Evolutionary conservation across 2,797 vertebrate genomes (phyloP), one percentile per base, ranked within the genome.

Genomic region (Hypotaenidia philippensis): DNA sequence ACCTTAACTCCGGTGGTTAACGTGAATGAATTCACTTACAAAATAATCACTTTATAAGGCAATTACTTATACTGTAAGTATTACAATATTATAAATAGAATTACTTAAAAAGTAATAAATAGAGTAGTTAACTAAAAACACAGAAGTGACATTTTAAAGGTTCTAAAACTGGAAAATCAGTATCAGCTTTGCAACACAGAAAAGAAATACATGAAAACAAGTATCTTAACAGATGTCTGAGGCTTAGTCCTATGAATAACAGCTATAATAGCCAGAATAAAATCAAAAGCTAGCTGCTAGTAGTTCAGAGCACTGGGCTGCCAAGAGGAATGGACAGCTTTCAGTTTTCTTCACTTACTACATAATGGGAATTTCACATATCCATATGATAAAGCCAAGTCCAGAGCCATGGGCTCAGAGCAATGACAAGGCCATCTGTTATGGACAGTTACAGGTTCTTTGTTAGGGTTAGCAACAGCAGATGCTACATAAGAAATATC

Each of bases 401-500:
- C 87, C 0, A 0, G 13, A 56, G 25, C 41, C 66, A 44, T 47
- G 27, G 40, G 52, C 65, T 78, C 41, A 41, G 9, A 53, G 38
- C 34, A 78, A 50, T 8, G 22, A 90, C 27, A 11, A 20, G 72
- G 34, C 10, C 32, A 65, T 23, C 49, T 36, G 21, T 40, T 59
- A 55, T 0, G 1, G 45, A 61, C 22, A 69, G 47, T 68, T 66
- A 60, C 7, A 71, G 9, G 34, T 74, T 64, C 45, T 64, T 88
- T 59, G 20, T 44, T 49, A 83, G 47, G 45, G 45, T 70, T 70
- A 91, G 29, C 25, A 82, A 64, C 20, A 65, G 26, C 18, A 82
- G 23, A 61, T 2, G 1, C 0, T 2, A 34, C 10, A 12, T 27
- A 74, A 57, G 38, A n/a, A 75, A 72, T 8, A 83, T 0, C 26